phyloP scores from a whole-genome alignment of 2,113 vertebrate genomes.

The Lathamus discolor region DNA sequence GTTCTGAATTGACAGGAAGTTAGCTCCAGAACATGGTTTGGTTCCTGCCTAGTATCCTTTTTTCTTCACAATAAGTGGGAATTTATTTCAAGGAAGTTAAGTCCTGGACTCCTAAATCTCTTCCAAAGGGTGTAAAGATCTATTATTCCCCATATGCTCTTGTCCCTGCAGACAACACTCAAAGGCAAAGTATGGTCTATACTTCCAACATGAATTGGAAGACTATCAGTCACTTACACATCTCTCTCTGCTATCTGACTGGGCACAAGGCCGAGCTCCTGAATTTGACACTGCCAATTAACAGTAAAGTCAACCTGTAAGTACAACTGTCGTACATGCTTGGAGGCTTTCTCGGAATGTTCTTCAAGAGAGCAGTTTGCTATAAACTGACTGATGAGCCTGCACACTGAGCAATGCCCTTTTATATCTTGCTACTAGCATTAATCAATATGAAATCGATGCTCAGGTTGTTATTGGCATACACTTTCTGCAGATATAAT shows the following conservation, averaged over 20 bases:
- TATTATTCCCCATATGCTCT: not conserved
- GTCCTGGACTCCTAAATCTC: not conserved
- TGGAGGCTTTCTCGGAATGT: not conserved
- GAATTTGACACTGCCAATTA: not conserved
- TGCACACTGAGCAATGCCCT: not conserved
- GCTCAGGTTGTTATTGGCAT: not conserved
- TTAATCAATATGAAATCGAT: slow-evolving; percentile 12
- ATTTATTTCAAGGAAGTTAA: not conserved
- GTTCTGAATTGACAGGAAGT: not conserved
- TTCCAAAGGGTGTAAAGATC: not conserved
- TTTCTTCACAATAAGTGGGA: not conserved
- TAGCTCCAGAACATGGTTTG: not conserved
- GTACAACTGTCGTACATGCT: not conserved
- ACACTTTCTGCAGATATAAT: not conserved
- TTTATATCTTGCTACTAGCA: not conserved
- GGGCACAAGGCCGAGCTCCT: not conserved
- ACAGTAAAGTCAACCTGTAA: not conserved
- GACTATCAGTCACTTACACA: not conserved
- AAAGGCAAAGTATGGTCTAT: not conserved
- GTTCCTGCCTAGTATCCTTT: not conserved
- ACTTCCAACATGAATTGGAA: not conserved
- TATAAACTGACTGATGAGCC: not conserved
- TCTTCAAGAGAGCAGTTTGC: not conserved
- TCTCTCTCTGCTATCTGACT: not conserved
- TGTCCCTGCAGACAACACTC: not conserved